These are phyloP conservation scores for Melanargia galathea DNA, from an alignment of 2,888 invertebrate genomes.

Conservation along the genomic window DNA sequence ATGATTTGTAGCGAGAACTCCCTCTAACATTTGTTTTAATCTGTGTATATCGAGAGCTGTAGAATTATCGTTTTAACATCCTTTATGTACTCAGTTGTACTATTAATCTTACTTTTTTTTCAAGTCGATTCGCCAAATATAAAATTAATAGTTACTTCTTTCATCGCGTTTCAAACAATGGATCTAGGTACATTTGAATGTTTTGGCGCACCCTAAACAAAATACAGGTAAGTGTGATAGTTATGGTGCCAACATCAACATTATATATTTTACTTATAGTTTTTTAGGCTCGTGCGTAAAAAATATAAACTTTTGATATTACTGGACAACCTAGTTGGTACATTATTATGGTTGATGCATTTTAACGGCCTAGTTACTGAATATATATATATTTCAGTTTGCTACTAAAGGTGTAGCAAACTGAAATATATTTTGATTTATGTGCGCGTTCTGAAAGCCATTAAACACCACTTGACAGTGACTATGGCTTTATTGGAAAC, in stretches of 20 bases:
- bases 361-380: too few relatives aligned
- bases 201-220: background rate
- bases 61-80: background rate
- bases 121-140: background rate
- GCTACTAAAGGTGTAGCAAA: too few relatives aligned
- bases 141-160: background rate
- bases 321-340: too few relatives aligned
- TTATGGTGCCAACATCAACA: background rate
- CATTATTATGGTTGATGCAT: too few relatives aligned
- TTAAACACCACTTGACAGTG: conserved; percentile 15
- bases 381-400: background rate
- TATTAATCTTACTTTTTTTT: background rate
- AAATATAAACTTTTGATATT: too few relatives aligned
- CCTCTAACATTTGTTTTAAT: background rate
- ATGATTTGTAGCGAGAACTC: background rate
- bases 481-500: conserved; percentile 9
- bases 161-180: background rate
- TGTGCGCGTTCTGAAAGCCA: background rate
- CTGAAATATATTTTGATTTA: background rate
- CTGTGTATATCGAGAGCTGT: background rate
- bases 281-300: too few relatives aligned
- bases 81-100: too few relatives aligned
- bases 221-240: conserved; percentile 2
- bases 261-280: background rate
- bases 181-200: background rate